Evolutionary conservation across 2,888 invertebrate genomes (phyloP).

Genomic region (Nemoura dubitans): DNA sequence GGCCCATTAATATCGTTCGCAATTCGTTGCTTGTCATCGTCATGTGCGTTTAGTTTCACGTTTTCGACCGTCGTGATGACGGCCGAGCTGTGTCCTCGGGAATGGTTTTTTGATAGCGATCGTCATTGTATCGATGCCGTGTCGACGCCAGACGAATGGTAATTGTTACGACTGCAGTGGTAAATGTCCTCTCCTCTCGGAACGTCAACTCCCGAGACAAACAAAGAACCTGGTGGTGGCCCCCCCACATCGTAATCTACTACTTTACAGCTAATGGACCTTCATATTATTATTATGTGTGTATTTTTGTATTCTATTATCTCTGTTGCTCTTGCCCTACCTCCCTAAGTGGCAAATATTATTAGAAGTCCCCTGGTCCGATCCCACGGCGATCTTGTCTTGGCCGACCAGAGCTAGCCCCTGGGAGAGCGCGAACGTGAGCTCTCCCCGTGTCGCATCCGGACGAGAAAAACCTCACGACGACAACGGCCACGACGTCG

Average conservation of each 20-base stretch:
- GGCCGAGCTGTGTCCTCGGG: neutral
- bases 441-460: neutral
- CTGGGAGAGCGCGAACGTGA: neutral
- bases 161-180: neutral
- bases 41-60: neutral
- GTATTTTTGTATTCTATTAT: neutral
- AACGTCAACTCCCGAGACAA: neutral
- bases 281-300: constrained; percentile 1
- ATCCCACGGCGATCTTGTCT: neutral
- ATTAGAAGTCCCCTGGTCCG: neutral
- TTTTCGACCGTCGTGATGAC: neutral
- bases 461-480: neutral
- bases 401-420: neutral
- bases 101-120: neutral
- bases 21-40: neutral
- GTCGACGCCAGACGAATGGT: neutral
- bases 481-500: neutral
- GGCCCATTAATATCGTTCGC: neutral
- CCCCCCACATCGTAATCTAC: constrained; percentile 25
- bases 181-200: neutral
- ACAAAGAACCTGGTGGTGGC: neutral
- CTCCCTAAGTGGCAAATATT: constrained; percentile 21
- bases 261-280: neutral
- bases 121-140: neutral
- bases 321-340: neutral